A percentile compares a stretch with the other conserved stretches of the same genome.
phyloP scores from a whole-genome alignment of 2,113 vertebrate species.

The Xenopus borealis region DNA sequence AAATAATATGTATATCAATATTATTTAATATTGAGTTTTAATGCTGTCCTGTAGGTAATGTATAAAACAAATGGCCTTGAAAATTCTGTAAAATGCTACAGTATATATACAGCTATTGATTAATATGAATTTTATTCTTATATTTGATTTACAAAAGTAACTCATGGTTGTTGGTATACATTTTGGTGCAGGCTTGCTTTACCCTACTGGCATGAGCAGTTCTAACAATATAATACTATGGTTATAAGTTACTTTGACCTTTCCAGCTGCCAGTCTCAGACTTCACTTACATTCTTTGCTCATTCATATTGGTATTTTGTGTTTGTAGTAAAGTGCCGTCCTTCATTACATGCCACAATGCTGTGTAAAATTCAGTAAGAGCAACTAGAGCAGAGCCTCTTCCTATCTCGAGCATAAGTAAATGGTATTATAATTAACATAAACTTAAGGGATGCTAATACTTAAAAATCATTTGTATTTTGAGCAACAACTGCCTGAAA shows the following conservation, averaged over 20 bases:
- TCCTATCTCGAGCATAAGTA: too few relatives aligned
- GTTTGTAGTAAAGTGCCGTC: neutral
- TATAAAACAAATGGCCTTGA: too few relatives aligned
- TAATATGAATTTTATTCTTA: neutral
- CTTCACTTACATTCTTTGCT: neutral
- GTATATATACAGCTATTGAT: too few relatives aligned
- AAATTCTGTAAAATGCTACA: too few relatives aligned
- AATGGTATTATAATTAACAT: too few relatives aligned
- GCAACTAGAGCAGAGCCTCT: too few relatives aligned
- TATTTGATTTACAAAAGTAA: neutral
- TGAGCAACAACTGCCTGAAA: too few relatives aligned
- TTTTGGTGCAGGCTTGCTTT: slow-evolving; percentile 1
- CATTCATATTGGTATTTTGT: neutral
- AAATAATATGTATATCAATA: too few relatives aligned
- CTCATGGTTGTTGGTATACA: slow-evolving; percentile 41
- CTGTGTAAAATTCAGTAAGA: neutral
- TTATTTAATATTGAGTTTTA: too few relatives aligned
- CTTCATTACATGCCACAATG: neutral
- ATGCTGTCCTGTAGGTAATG: too few relatives aligned
- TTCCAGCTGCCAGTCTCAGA: neutral
- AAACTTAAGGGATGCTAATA: too few relatives aligned
- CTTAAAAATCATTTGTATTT: too few relatives aligned
- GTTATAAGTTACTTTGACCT: neutral
- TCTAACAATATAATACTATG: neutral
- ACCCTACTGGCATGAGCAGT: slow-evolving; percentile 13